Evolutionary conservation across 2,113 vertebrate species (phyloP).

Genomic region (Mystacornis crossleyi): DNA sequence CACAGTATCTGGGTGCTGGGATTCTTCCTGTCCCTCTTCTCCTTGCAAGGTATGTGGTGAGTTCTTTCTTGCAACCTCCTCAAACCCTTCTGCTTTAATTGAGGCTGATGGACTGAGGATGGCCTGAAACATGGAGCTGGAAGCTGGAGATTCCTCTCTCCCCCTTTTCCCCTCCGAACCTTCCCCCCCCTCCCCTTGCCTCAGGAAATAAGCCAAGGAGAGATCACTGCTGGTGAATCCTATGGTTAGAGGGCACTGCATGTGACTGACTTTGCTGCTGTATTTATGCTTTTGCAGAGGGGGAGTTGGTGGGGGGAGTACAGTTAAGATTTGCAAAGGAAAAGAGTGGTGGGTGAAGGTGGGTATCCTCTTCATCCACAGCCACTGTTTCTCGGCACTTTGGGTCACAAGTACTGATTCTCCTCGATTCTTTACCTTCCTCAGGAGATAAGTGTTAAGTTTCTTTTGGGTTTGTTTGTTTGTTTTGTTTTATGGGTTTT

Average conservation of each 20-base stretch:
- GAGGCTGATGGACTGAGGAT: slow-evolving; percentile 10
- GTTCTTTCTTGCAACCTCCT: background rate
- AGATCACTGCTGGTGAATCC: slow-evolving; percentile 37
- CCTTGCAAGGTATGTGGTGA: slow-evolving; percentile 79
- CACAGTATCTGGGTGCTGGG: slow-evolving; percentile 86
- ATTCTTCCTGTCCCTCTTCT: slow-evolving; percentile 84
- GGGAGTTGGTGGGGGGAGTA: background rate
- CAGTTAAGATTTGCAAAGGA: background rate
- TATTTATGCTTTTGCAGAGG: slow-evolving; percentile 27
- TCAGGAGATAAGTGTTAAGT: slow-evolving; percentile 60
- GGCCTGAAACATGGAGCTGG: slow-evolving; percentile 38
- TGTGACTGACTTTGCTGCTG: slow-evolving; percentile 63
- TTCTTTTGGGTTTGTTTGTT: background rate
- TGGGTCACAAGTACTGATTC: slow-evolving; percentile 18
- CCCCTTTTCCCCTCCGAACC: background rate
- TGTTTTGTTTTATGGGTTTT: background rate
- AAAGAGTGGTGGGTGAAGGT: background rate
- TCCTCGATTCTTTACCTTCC: slow-evolving; percentile 42
- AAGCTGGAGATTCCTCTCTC: background rate
- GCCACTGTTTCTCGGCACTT: slow-evolving; percentile 25
- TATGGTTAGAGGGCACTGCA: slow-evolving; percentile 54
- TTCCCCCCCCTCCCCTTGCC: background rate
- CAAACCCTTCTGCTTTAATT: background rate
- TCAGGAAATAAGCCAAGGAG: slow-evolving; percentile 41
- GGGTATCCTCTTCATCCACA: slow-evolving; percentile 21